These are phyloP conservation scores for Gymnoscelis rufifasciata DNA, from an alignment of 2,888 invertebrate species.

Conservation along the genomic window DNA sequence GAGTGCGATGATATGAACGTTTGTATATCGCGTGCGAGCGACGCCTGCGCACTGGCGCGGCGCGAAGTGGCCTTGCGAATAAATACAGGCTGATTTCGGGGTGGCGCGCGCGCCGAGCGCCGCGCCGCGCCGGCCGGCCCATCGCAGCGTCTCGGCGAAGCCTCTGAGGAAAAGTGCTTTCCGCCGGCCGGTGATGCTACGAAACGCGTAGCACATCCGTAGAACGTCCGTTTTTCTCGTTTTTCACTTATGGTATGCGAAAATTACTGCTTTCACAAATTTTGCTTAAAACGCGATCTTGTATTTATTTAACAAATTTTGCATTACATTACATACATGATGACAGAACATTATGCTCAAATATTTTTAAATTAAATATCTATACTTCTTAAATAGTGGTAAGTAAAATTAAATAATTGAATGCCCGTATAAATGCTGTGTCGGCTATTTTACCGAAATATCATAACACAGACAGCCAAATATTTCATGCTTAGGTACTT, in stretches of 20 bases:
- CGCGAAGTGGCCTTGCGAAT: slow-evolving; percentile 77
- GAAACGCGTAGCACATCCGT: slow-evolving; percentile 53
- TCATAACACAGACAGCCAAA: no score
- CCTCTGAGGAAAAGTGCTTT: slow-evolving; percentile 18
- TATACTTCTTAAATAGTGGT: no score
- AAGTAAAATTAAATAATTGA: no score
- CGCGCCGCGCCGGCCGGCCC: slow-evolving; percentile 36
- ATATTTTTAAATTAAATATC: no score
- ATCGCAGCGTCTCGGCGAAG: slow-evolving; percentile 38
- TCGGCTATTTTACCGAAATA: no score
- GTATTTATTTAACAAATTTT: no score
- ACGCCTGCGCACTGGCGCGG: slow-evolving; percentile 72
- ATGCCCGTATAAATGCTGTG: no score
- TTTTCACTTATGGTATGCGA: slow-evolving; percentile 10
- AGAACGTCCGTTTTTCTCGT: slow-evolving; percentile 39
- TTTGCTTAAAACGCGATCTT: no score
- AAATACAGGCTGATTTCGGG: slow-evolving; percentile 56
- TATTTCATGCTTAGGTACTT: no score
- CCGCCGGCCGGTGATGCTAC: slow-evolving; percentile 38
- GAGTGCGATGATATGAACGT: slow-evolving; percentile 51
- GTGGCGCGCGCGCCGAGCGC: slow-evolving; percentile 56
- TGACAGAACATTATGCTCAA: no score
- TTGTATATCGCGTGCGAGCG: slow-evolving; percentile 69
- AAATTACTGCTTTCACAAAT: no score
- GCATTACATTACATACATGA: no score